These are phyloP conservation scores for Pinctada fucata DNA, from an alignment of 2,888 invertebrate genomes.

Conservation along the genomic window DNA sequence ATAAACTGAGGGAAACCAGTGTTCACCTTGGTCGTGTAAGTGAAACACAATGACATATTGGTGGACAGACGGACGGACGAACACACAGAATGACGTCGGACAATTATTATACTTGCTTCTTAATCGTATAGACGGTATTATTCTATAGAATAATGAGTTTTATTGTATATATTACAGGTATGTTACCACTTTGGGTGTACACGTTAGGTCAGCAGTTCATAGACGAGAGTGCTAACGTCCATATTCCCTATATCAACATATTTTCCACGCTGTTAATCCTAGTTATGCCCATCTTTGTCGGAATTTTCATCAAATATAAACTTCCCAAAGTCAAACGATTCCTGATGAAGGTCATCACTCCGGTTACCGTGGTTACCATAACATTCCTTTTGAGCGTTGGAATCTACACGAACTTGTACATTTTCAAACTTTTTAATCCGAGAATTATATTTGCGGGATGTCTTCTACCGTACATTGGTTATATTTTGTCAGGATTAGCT, in stretches of 20 bases:
- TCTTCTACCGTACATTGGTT: conserved; percentile 72
- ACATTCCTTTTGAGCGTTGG: conserved; percentile 92
- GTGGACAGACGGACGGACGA: no score
- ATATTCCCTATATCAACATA: conserved; percentile 88
- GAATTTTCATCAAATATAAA: conserved; percentile 74
- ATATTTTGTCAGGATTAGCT: conserved; percentile 65
- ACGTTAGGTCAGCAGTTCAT: conserved; percentile 89
- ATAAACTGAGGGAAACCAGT: no score
- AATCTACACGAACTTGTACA: conserved; percentile 90
- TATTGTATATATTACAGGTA: conserved; percentile 79
- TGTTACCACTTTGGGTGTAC: conserved; percentile 95
- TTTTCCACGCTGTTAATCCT: conserved; percentile 86
- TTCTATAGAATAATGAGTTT: no score
- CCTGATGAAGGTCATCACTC: conserved; percentile 83
- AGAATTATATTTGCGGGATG: conserved; percentile 65
- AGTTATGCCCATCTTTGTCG: conserved; percentile 84
- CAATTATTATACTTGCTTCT: no score
- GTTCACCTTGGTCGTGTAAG: no score
- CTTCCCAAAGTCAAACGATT: conserved; percentile 82
- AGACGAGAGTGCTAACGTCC: conserved; percentile 81
- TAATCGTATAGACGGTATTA: no score
- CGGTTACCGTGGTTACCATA: conserved; percentile 87
- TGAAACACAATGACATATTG: no score
- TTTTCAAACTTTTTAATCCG: conserved; percentile 88
- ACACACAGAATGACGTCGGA: no score